phyloP scores from a whole-genome alignment of 2,888 invertebrate genomes.

The Onchidella celtica region DNA sequence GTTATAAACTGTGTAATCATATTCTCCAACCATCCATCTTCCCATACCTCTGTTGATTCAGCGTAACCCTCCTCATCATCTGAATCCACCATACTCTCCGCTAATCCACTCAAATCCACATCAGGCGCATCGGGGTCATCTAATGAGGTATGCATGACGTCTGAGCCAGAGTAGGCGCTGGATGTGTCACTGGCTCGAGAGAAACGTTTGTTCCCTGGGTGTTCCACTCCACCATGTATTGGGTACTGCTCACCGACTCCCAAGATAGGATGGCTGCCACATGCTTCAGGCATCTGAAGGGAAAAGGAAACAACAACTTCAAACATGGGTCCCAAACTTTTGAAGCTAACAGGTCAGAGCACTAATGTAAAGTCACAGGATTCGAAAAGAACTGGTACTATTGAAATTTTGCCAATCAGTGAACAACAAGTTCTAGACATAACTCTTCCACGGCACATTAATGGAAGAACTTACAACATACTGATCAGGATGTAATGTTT shows the following conservation, averaged over 20 bases:
- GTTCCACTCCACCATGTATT: constrained; percentile 38
- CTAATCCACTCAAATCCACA: constrained; percentile 93
- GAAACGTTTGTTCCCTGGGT: constrained; percentile 65
- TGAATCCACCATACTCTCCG: constrained; percentile 97
- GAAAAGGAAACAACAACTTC: too few species aligned
- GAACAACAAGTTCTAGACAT: not conserved
- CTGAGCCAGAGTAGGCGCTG: constrained; percentile 97
- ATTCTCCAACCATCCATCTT: too few species aligned
- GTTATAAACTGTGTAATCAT: too few species aligned
- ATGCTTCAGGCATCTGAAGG: constrained; percentile 51
- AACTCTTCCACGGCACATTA: not conserved
- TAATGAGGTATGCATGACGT: constrained; percentile 84
- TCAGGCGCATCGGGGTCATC: constrained; percentile 83
- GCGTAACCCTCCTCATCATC: constrained; percentile 91
- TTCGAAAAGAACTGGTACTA: not conserved
- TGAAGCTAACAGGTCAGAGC: too few species aligned
- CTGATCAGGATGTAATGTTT: too few species aligned
- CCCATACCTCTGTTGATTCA: constrained; percentile 65
- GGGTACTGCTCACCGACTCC: constrained; percentile 49
- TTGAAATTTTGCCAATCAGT: not conserved
- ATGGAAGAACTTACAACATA: too few species aligned
- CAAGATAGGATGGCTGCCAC: constrained; percentile 31
- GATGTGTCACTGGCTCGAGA: constrained; percentile 90
- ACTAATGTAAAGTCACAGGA: too few species aligned
- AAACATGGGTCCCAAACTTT: too few species aligned